Evolutionary conservation across 2,888 invertebrate genomes (phyloP).

Genomic region (Carpatolechia fugitivella): DNA sequence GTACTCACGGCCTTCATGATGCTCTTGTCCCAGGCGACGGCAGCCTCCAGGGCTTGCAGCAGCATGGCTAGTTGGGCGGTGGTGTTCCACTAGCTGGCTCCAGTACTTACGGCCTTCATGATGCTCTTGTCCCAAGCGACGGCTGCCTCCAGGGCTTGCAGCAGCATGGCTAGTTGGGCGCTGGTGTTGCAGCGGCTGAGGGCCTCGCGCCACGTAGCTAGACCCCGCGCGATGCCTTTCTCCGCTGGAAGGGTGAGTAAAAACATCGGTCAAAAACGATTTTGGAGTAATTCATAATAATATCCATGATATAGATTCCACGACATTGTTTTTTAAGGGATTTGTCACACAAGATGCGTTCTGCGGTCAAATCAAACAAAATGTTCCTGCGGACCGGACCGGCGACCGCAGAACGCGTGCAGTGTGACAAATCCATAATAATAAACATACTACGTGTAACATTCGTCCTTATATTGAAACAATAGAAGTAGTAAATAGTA

Average conservation of each 20-base stretch:
- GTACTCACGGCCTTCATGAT: constrained; percentile 97
- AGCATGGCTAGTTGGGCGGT: constrained; percentile 85
- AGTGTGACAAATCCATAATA: too few relatives aligned
- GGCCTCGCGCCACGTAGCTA: constrained; percentile 93
- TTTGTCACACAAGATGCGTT: too few relatives aligned
- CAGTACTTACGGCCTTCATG: constrained; percentile 97
- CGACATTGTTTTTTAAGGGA: too few relatives aligned
- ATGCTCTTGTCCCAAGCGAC: constrained; percentile 99
- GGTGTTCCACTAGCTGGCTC: constrained; percentile 84
- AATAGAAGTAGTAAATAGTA: too few relatives aligned
- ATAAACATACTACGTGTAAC: too few relatives aligned
- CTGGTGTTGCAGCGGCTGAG: constrained; percentile 88
- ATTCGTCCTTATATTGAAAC: too few relatives aligned
- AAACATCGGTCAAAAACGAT: too few relatives aligned
- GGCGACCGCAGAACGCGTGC: too few relatives aligned
- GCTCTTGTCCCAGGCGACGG: constrained; percentile 99
- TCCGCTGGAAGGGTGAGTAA: constrained; percentile 42
- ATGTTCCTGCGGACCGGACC: too few relatives aligned
- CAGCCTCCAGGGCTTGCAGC: constrained; percentile 92
- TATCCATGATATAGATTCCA: too few relatives aligned
- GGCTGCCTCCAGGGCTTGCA: constrained; percentile 92
- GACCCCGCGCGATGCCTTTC: constrained; percentile 85
- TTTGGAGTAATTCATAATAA: too few relatives aligned
- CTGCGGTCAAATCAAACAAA: too few relatives aligned
- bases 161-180: constrained; percentile 81